A percentile compares a stretch with the other conserved stretches of the same genome.
These are phyloP conservation scores for Nowickia ferox DNA, from an alignment of 2,888 invertebrate species.

Conservation along the genomic window DNA sequence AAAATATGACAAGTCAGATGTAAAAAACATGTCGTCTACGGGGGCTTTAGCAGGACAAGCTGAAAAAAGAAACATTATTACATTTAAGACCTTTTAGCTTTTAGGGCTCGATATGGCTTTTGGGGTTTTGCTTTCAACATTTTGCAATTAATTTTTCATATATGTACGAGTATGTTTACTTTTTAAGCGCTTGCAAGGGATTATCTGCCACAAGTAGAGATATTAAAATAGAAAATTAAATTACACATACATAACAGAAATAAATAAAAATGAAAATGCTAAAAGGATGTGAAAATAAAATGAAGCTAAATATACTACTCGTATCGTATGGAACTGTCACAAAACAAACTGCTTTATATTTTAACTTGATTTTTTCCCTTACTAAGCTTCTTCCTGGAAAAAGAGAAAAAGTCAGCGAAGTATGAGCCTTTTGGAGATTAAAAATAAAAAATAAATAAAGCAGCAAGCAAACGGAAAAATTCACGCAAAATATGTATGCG, in stretches of 20 bases:
- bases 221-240: conserved; percentile 32
- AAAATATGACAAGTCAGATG: too few species aligned
- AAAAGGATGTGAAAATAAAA: not conserved
- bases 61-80: not conserved
- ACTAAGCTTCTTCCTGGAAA: conserved; percentile 13
- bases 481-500: conserved; percentile 19
- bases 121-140: not conserved
- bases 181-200: conserved; percentile 36
- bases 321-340: not conserved
- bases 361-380: not conserved
- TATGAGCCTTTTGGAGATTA: conserved; percentile 59
- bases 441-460: conserved; percentile 13
- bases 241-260: not conserved
- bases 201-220: conserved; percentile 36
- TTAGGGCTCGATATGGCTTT: not conserved
- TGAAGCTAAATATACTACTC: not conserved
- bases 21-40: too few species aligned
- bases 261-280: not conserved
- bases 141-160: conserved; percentile 14
- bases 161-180: conserved; percentile 16
- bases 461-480: conserved; percentile 15
- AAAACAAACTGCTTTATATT: not conserved
- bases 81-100: not conserved
- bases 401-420: conserved; percentile 37
- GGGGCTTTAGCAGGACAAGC: not conserved